A percentile compares a stretch with the other conserved stretches of the same genome.
phyloP scores from a whole-genome alignment of 2,113 vertebrate genomes.

The Dipodomys stephensi region DNA sequence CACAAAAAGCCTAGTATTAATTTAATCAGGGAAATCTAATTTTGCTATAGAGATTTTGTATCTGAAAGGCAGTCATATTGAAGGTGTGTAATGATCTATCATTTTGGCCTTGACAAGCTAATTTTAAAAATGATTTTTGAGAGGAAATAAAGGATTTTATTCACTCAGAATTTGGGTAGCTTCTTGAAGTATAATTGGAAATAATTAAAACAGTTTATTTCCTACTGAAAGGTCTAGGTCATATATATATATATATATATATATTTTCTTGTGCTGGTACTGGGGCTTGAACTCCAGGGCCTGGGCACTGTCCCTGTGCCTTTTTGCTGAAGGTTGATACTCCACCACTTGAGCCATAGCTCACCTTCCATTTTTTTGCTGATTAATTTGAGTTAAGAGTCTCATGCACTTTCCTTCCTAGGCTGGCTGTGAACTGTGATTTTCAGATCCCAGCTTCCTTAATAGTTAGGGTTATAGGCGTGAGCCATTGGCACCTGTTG shows the following conservation, averaged over 20 bases:
- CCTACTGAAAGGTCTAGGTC: conserved; percentile 59
- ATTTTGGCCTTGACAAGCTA: conserved; percentile 70
- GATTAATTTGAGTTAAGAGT: too few species aligned
- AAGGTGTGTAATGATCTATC: conserved; percentile 68
- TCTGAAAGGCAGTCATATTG: conserved; percentile 70
- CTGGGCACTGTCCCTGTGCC: too few species aligned
- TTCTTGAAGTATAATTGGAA: conserved; percentile 70
- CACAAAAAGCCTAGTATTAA: conserved; percentile 44
- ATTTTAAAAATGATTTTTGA: conserved; percentile 63
- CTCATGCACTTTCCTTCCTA: too few species aligned
- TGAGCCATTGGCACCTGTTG: background rate
- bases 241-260: background rate
- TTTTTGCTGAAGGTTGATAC: too few species aligned
- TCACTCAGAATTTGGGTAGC: conserved; percentile 64
- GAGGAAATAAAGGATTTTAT: conserved; percentile 58
- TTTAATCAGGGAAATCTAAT: conserved; percentile 65
- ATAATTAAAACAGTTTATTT: conserved; percentile 72
- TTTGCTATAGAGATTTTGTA: conserved; percentile 65
- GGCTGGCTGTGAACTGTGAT: too few species aligned
- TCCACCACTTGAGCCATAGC: too few species aligned
- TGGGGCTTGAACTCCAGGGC: too few species aligned
- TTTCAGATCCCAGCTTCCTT: too few species aligned
- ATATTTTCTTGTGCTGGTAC: too few species aligned
- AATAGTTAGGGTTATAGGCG: too few species aligned
- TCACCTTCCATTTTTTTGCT: too few species aligned